Conservation (phyloP, 2,113 vertebrate genomes). For the Rynchops niger region DNA sequence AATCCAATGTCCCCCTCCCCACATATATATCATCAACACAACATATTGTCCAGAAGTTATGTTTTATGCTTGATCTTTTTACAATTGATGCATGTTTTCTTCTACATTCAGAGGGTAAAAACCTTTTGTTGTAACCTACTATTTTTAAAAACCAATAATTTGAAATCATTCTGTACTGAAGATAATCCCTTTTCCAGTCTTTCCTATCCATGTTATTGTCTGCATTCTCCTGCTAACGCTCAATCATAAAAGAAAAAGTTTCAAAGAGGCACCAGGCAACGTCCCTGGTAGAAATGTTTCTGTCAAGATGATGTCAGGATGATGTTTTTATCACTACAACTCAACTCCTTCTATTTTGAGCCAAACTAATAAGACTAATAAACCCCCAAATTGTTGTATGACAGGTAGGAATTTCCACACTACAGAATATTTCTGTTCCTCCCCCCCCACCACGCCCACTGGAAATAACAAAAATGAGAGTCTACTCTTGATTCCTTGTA, state of each 20-base stretch:
- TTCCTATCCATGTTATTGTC: not conserved
- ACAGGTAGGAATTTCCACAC: not conserved
- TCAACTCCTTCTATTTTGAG: not conserved
- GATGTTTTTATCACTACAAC: not conserved
- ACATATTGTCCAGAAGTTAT: not conserved
- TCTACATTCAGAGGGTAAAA: not conserved
- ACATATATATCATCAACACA: not conserved
- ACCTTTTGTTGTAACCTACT: not conserved
- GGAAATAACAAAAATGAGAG: not conserved
- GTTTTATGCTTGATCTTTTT: not conserved
- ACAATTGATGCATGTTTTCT: not conserved
- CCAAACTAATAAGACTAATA: not conserved
- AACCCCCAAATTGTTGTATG: not conserved
- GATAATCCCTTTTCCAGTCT: not conserved
- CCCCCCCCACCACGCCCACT: too few species aligned
- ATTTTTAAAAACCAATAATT: not conserved
- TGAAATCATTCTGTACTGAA: not conserved
- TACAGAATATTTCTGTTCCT: not conserved
- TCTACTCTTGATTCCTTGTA: not conserved
- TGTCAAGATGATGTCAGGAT: not conserved
- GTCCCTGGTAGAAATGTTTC: not conserved
- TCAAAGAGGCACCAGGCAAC: not conserved
- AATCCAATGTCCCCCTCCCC: not conserved
- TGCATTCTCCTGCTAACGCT: not conserved
- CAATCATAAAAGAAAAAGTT: not conserved